Evolutionary conservation across 2,888 invertebrate species (phyloP), one percentile per base, ranked within the genome.

Genomic region (Trilocha varians): DNA sequence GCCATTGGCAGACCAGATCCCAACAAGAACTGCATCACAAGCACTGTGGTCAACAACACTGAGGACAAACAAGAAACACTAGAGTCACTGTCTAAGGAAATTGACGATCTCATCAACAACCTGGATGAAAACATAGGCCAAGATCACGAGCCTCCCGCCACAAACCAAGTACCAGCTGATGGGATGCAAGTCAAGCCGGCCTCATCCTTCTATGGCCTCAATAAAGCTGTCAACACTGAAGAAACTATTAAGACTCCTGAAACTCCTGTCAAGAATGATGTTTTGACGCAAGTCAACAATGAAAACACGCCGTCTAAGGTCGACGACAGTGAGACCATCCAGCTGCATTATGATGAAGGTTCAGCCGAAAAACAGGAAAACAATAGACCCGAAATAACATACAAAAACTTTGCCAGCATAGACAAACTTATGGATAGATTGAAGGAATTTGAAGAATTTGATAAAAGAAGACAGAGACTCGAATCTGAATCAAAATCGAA

Each of bases 391-490:
- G 82, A 79, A 43, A 67, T 78, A 44, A 61, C 77, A 17, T 84
- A 72, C 50, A 83, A 79, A 52, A 70, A 75, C 36, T 78, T 80
- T 14, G 80, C 84, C 13, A 84, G 82, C 51, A 86, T 87, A 56
- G 86, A 85, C 47, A 86, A 84, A 50, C 65, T 87, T 17, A 87
- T 86, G 78, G 84, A 84, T 41, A 78, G 85, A 56, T 67, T 86
- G 39, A 87, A 84, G 59, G 83, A 77, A 46, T 87, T 87, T 55
- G 87, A 85, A 54, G 87, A 85, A 52, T 76, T 83, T 45, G 84
- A 84, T 56, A 86, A 80, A 58, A 78, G 77, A 59, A 70, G 85
- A 52, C 85, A 86, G 49, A 67, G 77, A 37, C 76, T 73, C 43
- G 80, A 83, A 54, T 73, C 79, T 9, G 78, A 80, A 55, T 68